These are phyloP conservation scores for Pterostichus madidus DNA, from an alignment of 2,888 invertebrate species.

Conservation along the genomic window DNA sequence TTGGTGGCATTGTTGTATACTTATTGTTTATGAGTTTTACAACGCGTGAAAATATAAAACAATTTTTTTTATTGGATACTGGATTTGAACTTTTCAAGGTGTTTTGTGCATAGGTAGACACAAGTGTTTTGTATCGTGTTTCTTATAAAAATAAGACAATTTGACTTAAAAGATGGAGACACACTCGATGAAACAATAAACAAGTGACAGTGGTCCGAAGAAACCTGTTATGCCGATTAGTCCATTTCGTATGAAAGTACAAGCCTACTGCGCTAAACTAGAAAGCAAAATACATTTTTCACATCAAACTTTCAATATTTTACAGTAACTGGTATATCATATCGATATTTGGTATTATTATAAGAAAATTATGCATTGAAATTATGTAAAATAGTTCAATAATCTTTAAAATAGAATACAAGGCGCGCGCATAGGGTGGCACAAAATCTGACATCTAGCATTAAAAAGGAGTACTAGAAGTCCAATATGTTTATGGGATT, in stretches of 20 bases:
- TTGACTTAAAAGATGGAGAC: slow-evolving; percentile 50
- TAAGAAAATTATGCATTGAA: background rate
- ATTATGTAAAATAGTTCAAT: slow-evolving; percentile 39
- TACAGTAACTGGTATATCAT: background rate
- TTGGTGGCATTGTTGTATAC: slow-evolving; percentile 80
- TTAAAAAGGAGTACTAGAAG: slow-evolving; percentile 70
- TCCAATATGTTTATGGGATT: slow-evolving; percentile 75
- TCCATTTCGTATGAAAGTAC: background rate
- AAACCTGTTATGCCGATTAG: slow-evolving; percentile 45
- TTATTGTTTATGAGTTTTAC: background rate
- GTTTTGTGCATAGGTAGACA: background rate
- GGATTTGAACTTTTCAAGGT: background rate
- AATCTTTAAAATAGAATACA: slow-evolving; percentile 17
- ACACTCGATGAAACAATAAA: slow-evolving; percentile 33
- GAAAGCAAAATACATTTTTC: background rate
- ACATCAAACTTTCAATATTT: background rate
- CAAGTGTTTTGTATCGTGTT: background rate
- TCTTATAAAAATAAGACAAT: slow-evolving; percentile 10
- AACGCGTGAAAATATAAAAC: background rate
- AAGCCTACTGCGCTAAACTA: background rate
- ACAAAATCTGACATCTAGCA: slow-evolving; percentile 70
- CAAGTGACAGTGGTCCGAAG: slow-evolving; percentile 14
- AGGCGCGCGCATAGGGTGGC: slow-evolving; percentile 52
- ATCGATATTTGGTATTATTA: background rate
- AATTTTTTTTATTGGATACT: background rate